Evolutionary conservation across 1,140 invertebrate species (phyloP).

Genomic region (Belonocnema kinseyi): DNA sequence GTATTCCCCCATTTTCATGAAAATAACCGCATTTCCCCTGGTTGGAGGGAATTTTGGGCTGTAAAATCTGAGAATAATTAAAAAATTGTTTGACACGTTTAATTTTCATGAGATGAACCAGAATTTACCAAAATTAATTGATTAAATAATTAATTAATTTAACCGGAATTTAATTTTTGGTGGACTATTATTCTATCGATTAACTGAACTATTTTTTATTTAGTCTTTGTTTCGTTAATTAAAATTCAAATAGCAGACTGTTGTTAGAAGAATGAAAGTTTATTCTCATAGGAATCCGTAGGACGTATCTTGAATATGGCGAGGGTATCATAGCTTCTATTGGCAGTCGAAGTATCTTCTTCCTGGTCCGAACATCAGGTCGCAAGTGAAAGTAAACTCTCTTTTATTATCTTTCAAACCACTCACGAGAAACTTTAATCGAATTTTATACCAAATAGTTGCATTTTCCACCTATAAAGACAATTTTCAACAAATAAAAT

Average conservation of each 20-base stretch:
- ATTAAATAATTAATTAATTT: too few species aligned
- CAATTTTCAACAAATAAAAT: too few species aligned
- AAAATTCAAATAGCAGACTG: neutral
- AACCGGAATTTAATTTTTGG: too few species aligned
- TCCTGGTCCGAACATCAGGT: constrained; percentile 60
- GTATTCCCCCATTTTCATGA: too few species aligned
- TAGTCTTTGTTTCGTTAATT: neutral
- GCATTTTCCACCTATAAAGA: too few species aligned
- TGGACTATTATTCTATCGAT: too few species aligned
- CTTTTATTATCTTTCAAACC: constrained; percentile 43
- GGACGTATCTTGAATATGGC: constrained; percentile 34
- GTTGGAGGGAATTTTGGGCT: too few species aligned
- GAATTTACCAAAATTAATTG: too few species aligned
- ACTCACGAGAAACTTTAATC: constrained; percentile 57
- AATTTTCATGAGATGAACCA: too few species aligned
- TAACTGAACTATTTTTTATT: neutral
- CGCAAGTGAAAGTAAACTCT: constrained; percentile 66
- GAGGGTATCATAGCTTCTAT: constrained; percentile 38
- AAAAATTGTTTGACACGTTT: too few species aligned
- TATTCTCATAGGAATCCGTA: constrained; percentile 35
- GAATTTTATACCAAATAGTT: constrained; percentile 43
- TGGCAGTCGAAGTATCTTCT: constrained; percentile 59
- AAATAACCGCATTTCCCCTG: too few species aligned
- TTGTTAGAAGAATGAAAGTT: constrained; percentile 7
- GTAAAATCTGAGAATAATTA: too few species aligned